Percentiles rank a stretch among this genome's conserved stretches.
phyloP scores from a whole-genome alignment of 2,113 vertebrate genomes.

The Dolichallabes microphthalmus region DNA sequence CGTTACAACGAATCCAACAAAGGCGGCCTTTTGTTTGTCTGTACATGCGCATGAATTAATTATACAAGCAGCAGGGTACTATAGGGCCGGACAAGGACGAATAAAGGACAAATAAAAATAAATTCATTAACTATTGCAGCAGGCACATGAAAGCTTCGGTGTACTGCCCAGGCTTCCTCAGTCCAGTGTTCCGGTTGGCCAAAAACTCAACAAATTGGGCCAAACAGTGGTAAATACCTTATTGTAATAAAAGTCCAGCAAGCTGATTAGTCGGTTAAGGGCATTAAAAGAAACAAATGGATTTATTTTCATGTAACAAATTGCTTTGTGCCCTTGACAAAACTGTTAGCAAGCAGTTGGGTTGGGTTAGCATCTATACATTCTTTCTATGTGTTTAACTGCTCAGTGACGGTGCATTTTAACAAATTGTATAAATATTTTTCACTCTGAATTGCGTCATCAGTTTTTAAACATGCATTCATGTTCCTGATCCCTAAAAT shows the following conservation, averaged over 20 bases:
- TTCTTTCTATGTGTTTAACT: not conserved
- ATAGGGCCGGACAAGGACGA: slow-evolving; percentile 11
- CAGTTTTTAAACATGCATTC: not conserved
- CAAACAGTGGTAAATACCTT: no score
- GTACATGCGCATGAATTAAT: not conserved
- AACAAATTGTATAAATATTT: not conserved
- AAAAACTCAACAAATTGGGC: not conserved
- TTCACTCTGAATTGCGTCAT: not conserved
- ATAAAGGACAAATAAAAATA: slow-evolving; percentile 17
- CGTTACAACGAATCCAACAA: slow-evolving; percentile 2
- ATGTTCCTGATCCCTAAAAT: not conserved
- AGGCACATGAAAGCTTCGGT: not conserved
- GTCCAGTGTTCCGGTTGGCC: not conserved
- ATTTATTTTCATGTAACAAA: not conserved
- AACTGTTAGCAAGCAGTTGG: not conserved
- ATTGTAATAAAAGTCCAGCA: not conserved
- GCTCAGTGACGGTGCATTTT: not conserved
- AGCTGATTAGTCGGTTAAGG: not conserved
- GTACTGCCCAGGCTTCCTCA: not conserved
- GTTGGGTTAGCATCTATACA: not conserved
- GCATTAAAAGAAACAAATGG: not conserved
- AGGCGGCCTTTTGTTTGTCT: not conserved
- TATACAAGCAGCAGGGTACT: not conserved
- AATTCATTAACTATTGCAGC: slow-evolving; percentile 2
- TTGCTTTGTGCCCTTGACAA: not conserved